Evolutionary conservation across 2,113 vertebrate genomes (phyloP).

Genomic region (Seriola rivoliana): DNA sequence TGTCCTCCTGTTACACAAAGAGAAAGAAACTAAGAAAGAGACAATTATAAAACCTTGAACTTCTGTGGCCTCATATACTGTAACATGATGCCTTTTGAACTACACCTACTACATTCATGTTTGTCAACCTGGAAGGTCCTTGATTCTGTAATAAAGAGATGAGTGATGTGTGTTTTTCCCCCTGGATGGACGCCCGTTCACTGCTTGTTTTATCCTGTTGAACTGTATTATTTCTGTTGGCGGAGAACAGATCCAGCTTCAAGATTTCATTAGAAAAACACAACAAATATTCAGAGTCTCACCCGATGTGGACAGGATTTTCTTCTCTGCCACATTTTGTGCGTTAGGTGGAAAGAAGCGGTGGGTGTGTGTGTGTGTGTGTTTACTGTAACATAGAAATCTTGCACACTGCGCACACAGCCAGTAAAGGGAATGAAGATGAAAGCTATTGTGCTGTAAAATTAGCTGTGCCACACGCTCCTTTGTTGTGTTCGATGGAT

Average conservation of each 20-base stretch:
- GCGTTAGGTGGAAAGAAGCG: not conserved
- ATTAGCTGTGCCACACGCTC: not conserved
- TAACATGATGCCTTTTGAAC: not conserved
- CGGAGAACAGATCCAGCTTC: not conserved
- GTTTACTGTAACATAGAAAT: not conserved
- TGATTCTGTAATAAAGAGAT: not conserved
- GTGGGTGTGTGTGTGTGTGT: not conserved
- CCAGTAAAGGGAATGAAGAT: not conserved
- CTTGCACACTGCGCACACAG: not conserved
- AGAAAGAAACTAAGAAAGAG: no score
- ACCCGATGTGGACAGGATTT: not conserved
- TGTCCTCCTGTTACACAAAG: no score
- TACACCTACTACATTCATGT: no score
- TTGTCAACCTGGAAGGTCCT: no score
- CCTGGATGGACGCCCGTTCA: not conserved
- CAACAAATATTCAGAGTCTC: not conserved
- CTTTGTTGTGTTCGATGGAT: conserved; percentile 11
- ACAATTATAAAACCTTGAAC: no score
- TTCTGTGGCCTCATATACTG: not conserved
- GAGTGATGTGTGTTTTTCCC: not conserved
- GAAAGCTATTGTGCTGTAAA: conserved; percentile 28
- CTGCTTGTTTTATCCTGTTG: not conserved
- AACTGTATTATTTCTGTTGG: not conserved
- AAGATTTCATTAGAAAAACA: not conserved
- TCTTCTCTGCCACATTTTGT: not conserved